Evolutionary conservation across 23 tunicate species (phyloP).

Genomic region (Diplosoma virens): DNA sequence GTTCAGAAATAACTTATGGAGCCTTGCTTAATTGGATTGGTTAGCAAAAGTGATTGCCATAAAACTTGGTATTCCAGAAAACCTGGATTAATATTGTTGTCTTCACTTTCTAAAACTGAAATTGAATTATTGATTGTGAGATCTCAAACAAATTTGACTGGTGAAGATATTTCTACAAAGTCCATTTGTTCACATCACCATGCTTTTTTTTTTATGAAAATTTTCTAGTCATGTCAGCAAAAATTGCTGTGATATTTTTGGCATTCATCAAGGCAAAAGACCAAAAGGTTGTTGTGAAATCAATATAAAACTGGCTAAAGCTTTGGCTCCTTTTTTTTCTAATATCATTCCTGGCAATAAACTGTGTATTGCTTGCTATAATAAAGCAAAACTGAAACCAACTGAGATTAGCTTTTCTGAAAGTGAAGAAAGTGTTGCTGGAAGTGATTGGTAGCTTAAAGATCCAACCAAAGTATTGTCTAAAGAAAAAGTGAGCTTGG

Average conservation of each 20-base stretch:
- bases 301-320: background rate
- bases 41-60: too few species aligned
- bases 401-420: background rate
- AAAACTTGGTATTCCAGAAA: background rate
- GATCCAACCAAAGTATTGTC: background rate
- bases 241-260: background rate
- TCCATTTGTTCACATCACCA: background rate
- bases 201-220: background rate
- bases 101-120: background rate
- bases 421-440: background rate
- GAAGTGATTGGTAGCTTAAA: background rate
- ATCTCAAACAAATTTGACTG: background rate
- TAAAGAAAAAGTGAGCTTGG: background rate
- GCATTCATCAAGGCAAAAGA: background rate
- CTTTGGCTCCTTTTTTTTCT: background rate
- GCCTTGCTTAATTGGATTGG: too few species aligned
- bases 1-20: too few species aligned
- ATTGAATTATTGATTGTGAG: background rate
- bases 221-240: background rate
- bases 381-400: background rate
- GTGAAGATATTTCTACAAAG: background rate
- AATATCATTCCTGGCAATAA: background rate
- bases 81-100: background rate
- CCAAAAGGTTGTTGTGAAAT: background rate
- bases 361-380: background rate